These are phyloP conservation scores for Amphipyra berbera DNA, from an alignment of 2,888 invertebrate species.

Conservation along the genomic window DNA sequence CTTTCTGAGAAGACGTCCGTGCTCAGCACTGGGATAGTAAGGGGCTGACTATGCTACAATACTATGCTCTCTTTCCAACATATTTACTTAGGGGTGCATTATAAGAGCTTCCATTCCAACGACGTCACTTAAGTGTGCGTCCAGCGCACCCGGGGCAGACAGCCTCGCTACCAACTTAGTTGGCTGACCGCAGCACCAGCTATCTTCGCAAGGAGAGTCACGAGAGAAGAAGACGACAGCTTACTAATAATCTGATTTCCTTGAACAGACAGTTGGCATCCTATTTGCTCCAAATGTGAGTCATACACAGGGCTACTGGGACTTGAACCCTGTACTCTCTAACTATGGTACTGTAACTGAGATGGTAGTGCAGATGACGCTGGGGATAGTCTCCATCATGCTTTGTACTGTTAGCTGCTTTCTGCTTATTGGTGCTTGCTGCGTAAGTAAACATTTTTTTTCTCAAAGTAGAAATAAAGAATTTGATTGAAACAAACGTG, in stretches of 20 bases:
- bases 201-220: too few relatives aligned
- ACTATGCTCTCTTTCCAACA: too few relatives aligned
- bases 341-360: constrained; percentile 71
- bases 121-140: too few relatives aligned
- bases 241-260: too few relatives aligned
- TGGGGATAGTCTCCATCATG: constrained; percentile 72
- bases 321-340: constrained; percentile 68
- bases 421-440: constrained; percentile 72
- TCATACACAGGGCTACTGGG: constrained; percentile 73
- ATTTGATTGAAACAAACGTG: too few relatives aligned
- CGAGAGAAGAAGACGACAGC: too few relatives aligned
- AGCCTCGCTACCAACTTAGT: background rate
- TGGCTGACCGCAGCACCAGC: background rate
- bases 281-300: constrained; percentile 78
- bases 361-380: constrained; percentile 65
- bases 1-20: too few relatives aligned
- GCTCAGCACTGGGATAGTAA: too few relatives aligned
- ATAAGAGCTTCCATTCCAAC: too few relatives aligned
- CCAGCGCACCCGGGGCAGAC: too few relatives aligned
- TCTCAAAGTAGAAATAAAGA: background rate
- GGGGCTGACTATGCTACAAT: too few relatives aligned
- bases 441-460: constrained; percentile 66
- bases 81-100: too few relatives aligned
- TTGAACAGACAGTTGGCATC: constrained; percentile 70
- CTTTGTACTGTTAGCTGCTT: constrained; percentile 72